These are phyloP conservation scores for Zaprionus gabonicus DNA, from an alignment of 1,140 invertebrate species.

Conservation along the genomic window DNA sequence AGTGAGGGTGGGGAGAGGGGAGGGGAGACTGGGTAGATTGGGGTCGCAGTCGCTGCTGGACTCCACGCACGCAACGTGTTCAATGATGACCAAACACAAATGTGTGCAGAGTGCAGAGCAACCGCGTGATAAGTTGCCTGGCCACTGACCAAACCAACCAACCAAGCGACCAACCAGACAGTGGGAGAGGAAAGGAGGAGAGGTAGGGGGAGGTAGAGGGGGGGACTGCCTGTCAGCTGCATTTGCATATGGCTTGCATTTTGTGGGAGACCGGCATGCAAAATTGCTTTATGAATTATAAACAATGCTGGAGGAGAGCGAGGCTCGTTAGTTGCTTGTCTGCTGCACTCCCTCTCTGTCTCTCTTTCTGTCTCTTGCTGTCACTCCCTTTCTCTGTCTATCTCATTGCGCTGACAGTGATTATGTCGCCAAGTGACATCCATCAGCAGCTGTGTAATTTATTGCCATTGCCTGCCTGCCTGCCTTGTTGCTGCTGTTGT, in stretches of 20 bases:
- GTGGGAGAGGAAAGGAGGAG: neutral
- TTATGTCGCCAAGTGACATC: slow-evolving; percentile 70
- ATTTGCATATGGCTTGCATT: slow-evolving; percentile 65
- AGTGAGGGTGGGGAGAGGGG: neutral
- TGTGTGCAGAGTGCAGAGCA: slow-evolving; percentile 3
- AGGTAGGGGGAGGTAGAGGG: neutral
- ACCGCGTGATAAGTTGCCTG: slow-evolving; percentile 49
- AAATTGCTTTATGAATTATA: slow-evolving; percentile 71
- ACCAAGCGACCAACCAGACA: neutral
- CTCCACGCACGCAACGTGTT: slow-evolving; percentile 47
- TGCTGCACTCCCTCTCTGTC: slow-evolving; percentile 14
- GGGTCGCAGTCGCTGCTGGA: neutral
- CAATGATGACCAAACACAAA: slow-evolving; percentile 47
- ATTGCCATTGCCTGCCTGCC: slow-evolving; percentile 40
- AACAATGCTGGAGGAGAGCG: slow-evolving; percentile 49
- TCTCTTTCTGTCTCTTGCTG: neutral
- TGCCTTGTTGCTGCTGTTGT: neutral
- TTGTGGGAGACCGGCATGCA: slow-evolving; percentile 49
- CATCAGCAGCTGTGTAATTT: slow-evolving; percentile 70
- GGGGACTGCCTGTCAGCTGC: slow-evolving; percentile 40
- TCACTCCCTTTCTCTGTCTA: slow-evolving; percentile 18
- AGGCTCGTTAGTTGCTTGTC: slow-evolving; percentile 60
- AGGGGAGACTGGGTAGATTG: neutral
- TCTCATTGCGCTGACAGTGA: slow-evolving; percentile 62
- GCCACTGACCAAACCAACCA: slow-evolving; percentile 3